A percentile compares a stretch with the other conserved stretches of the same genome.
phyloP scores from a whole-genome alignment of 1,140 invertebrate genomes.

The Theocolax elegans region DNA sequence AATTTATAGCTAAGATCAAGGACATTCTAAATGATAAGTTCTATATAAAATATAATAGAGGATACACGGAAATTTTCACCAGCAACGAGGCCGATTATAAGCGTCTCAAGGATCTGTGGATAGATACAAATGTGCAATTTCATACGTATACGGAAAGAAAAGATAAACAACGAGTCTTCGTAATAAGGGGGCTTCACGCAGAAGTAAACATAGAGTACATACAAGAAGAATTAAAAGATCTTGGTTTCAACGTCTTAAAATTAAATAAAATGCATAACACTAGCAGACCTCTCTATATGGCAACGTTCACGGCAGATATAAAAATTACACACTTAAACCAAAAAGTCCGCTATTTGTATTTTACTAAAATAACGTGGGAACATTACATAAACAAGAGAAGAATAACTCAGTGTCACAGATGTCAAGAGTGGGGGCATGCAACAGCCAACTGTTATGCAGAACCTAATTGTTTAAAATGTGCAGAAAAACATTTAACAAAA shows the following conservation, averaged over 20 bases:
- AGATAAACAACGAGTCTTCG: conserved; percentile 36
- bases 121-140: conserved; percentile 31
- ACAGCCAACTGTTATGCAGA: conserved; percentile 43
- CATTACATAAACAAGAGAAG: conserved; percentile 40
- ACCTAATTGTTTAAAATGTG: conserved; percentile 40
- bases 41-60: conserved; percentile 36
- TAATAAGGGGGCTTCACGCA: conserved; percentile 35
- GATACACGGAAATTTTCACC: conserved; percentile 32
- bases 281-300: conserved; percentile 37
- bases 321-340: conserved; percentile 25
- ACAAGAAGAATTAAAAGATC: conserved; percentile 8
- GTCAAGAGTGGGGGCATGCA: conserved; percentile 45
- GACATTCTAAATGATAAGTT: conserved; percentile 33
- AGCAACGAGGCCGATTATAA: conserved; percentile 11
- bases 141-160: conserved; percentile 40
- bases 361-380: conserved; percentile 49
- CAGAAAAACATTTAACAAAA: conserved; percentile 7
- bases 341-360: conserved; percentile 22
- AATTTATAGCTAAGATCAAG: conserved; percentile 31
- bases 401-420: conserved; percentile 46
- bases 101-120: not conserved
- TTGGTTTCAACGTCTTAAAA: not conserved
- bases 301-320: not conserved
- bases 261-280: conserved; percentile 40
- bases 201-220: conserved; percentile 13